These are phyloP conservation scores for Ypsolopha scabrella DNA, from an alignment of 2,888 invertebrate genomes.

Conservation along the genomic window DNA sequence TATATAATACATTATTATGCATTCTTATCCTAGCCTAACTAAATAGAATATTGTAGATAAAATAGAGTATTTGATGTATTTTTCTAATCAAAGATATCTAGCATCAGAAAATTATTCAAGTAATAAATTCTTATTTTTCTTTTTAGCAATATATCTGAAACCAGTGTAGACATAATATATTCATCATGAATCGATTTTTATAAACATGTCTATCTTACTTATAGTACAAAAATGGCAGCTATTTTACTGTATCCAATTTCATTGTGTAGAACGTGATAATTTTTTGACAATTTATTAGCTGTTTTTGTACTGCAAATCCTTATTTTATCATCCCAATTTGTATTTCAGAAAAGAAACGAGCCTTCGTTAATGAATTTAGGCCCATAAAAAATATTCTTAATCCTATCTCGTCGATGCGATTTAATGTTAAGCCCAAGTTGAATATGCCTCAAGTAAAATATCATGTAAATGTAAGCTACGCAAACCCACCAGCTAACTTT, in stretches of 20 bases:
- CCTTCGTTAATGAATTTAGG: too few species aligned
- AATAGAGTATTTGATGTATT: constrained; percentile 27
- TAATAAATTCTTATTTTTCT: constrained; percentile 4
- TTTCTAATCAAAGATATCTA: constrained; percentile 25
- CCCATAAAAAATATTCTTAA: too few species aligned
- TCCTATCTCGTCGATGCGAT: too few species aligned
- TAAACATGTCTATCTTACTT: not conserved
- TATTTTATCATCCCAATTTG: too few species aligned
- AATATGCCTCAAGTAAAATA: too few species aligned
- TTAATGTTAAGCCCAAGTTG: too few species aligned
- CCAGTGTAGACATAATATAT: constrained; percentile 4
- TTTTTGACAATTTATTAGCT: too few species aligned
- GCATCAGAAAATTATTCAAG: constrained; percentile 13
- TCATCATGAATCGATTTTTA: not conserved
- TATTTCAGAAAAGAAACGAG: too few species aligned
- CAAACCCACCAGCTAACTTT: too few species aligned
- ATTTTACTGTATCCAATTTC: not conserved
- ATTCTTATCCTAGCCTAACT: constrained; percentile 11
- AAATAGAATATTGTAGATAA: constrained; percentile 22
- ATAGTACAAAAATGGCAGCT: not conserved
- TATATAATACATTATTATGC: constrained; percentile 17
- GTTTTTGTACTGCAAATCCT: too few species aligned
- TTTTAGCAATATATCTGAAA: constrained; percentile 1
- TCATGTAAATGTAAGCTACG: too few species aligned
- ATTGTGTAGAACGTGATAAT: too few species aligned